Conservation (phyloP, 2,888 invertebrate species). For the Leptinotarsa rubiginosa region DNA sequence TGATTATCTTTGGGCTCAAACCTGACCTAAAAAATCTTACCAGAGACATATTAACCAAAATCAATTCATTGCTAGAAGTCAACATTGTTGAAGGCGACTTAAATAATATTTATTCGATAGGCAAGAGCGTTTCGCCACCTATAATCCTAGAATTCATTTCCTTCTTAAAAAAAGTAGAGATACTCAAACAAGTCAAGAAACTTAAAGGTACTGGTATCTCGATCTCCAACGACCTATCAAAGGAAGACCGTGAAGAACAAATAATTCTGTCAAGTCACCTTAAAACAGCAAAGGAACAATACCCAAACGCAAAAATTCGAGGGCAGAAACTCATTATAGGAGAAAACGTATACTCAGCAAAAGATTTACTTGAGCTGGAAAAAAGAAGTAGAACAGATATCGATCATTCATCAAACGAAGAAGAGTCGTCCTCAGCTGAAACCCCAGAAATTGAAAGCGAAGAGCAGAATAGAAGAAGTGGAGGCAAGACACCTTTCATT, state of each 20-base stretch:
- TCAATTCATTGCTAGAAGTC: background rate
- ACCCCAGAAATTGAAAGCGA: background rate
- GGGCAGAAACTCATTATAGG: background rate
- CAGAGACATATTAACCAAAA: background rate
- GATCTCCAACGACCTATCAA: background rate
- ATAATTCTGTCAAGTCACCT: background rate
- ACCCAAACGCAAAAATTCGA: background rate
- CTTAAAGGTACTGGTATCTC: background rate
- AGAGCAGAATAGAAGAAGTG: background rate
- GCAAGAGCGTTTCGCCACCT: background rate
- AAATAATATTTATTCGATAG: background rate
- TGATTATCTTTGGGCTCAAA: background rate
- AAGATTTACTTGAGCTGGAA: background rate
- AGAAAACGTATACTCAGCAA: background rate
- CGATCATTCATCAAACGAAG: background rate
- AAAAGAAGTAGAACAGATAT: background rate
- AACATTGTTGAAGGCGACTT: background rate
- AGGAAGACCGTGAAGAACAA: background rate
- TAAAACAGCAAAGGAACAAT: background rate
- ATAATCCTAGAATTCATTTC: background rate
- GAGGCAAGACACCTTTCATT: background rate
- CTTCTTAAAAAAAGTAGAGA: background rate
- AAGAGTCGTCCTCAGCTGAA: background rate
- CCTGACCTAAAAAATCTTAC: background rate
- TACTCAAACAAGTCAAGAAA: background rate